Evolutionary conservation across 2,888 invertebrate species (phyloP).

Genomic region (Drosophila pseudotalamancana): DNA sequence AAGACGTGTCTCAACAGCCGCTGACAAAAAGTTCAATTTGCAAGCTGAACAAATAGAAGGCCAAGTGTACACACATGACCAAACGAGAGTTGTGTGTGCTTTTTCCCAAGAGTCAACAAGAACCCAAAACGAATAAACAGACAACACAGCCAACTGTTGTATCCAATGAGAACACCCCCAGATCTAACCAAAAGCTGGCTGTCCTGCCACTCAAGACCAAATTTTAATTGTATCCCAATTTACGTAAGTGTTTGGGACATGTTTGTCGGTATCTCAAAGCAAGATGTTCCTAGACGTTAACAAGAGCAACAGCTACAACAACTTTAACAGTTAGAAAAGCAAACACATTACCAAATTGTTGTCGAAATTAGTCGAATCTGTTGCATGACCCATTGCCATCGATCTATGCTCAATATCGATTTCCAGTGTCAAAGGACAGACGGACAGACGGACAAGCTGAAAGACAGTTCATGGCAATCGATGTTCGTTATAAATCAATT

Average conservation of each 20-base stretch:
- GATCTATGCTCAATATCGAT: constrained; percentile 25
- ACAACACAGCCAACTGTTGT: constrained; percentile 1
- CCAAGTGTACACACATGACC: constrained; percentile 55
- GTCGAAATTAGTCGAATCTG: constrained; percentile 38
- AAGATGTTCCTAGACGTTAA: constrained; percentile 7
- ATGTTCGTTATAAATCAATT: constrained; percentile 72
- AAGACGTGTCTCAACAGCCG: constrained; percentile 23
- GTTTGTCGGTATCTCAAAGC: constrained; percentile 35
- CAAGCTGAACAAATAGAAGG: constrained; percentile 70
- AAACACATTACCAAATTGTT: constrained; percentile 65
- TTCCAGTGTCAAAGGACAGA: constrained; percentile 3
- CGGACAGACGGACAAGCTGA: neutral
- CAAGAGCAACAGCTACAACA: constrained; percentile 24
- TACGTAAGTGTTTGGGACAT: constrained; percentile 45
- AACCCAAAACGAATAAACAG: constrained; percentile 48
- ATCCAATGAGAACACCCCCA: constrained; percentile 5
- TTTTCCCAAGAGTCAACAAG: constrained; percentile 50
- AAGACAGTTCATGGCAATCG: constrained; percentile 36
- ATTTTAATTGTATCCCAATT: constrained; percentile 21
- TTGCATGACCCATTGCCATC: constrained; percentile 10
- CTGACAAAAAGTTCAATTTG: constrained; percentile 35
- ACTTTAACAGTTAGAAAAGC: constrained; percentile 17
- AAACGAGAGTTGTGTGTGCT: constrained; percentile 53
- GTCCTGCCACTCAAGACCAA: constrained; percentile 13
- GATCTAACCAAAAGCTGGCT: constrained; percentile 22